Evolutionary conservation across 2,888 invertebrate species (phyloP), one percentile per base, ranked within the genome.

Genomic region (Rhimphoctona megacephalus): DNA sequence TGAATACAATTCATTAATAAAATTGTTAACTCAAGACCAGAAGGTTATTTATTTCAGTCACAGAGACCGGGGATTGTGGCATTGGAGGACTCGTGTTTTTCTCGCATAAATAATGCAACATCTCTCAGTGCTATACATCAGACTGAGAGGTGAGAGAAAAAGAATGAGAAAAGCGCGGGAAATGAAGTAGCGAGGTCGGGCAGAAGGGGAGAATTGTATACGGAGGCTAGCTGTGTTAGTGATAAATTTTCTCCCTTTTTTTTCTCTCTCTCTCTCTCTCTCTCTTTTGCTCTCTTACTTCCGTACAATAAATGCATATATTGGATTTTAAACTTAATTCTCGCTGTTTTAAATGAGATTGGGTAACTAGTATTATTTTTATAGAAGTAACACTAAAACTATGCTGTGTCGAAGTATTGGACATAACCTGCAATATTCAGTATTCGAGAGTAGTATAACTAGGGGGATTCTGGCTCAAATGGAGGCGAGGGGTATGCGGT

Each of bases 101-200:
- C 81, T n/a, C 81, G 33, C 69, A 79, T 81, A 52, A 81, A 81
- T 81, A 81, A 81, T 74, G 81, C 74, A 81, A 54, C 64, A 81
- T 67, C 52, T 36, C 19, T 30, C 61, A 30, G 61, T 33, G n/a
- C 39, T 46, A 30, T 72, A 61, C 46, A 43, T 72, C n/a, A 64
- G 8, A 25, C 9, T 39, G 73, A 8, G 39, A 73, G 66, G 66
- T 22, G 73, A 52, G 73, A 39, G 66, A 66, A 54, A 81, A 77
- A 8, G 67, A 81, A 86, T 81, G 86, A 81, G 78, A 81, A 86
- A 74, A 80, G 72, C 17, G 81, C 66, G 81, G 66, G 69, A 67
- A 69, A 81, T 77, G 64, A 77, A 66, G 81, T 69, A 73, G 74
- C 43, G 72, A 73, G 77, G 67, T 83, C 67, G 77, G 54, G n/a